These are phyloP conservation scores for Pitangus sulphuratus DNA, from an alignment of 2,797 vertebrate genomes.

Conservation along the genomic window DNA sequence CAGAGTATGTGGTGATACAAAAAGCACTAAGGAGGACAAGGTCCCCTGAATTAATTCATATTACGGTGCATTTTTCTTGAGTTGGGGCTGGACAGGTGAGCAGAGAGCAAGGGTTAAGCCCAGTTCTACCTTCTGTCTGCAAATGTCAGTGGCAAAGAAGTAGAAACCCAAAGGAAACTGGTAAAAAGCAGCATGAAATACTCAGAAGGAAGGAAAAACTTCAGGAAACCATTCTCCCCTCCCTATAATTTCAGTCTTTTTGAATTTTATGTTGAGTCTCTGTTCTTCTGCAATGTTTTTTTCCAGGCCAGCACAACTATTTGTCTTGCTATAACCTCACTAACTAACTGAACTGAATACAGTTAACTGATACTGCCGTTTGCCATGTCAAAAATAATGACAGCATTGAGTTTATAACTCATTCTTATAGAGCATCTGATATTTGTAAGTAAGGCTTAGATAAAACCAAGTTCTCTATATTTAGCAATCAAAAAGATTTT, in stretches of 20 bases:
- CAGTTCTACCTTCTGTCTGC: neutral
- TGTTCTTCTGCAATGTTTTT: neutral
- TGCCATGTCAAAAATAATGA: neutral
- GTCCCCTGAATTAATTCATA: neutral
- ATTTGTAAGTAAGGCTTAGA: neutral
- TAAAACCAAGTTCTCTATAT: slow-evolving; percentile 6
- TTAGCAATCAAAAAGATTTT: slow-evolving; percentile 27
- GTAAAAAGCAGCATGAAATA: neutral
- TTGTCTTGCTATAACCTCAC: neutral
- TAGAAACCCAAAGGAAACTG: neutral
- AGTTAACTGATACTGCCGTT: neutral
- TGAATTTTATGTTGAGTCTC: neutral
- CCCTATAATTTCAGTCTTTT: neutral
- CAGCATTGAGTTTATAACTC: neutral
- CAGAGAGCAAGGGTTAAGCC: neutral
- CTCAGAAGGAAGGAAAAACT: neutral
- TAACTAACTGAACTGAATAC: neutral
- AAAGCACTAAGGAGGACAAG: neutral
- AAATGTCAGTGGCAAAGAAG: neutral
- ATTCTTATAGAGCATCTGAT: slow-evolving; percentile 30
- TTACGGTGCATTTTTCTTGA: neutral
- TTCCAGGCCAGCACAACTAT: neutral
- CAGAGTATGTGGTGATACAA: neutral
- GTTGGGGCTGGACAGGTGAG: neutral
- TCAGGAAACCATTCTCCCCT: neutral